Conservation (phyloP, 2,888 invertebrate species). For the Parnassius smintheus region DNA sequence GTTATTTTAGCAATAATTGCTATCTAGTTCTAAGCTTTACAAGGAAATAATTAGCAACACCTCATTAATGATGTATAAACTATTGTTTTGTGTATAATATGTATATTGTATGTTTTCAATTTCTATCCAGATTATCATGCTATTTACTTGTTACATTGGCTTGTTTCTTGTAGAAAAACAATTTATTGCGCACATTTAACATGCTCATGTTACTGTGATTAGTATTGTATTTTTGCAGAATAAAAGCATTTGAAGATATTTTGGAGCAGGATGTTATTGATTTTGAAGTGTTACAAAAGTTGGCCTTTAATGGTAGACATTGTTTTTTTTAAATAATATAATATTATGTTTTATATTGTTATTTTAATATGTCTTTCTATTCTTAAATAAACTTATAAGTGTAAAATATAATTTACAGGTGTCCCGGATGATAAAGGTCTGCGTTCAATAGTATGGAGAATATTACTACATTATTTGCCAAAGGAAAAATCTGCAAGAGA, state of each 20-base stretch:
- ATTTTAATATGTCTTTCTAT: background rate
- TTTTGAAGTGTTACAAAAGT: conserved; percentile 82
- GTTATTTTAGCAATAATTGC: background rate
- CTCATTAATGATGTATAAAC: background rate
- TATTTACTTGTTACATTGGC: conserved; percentile 1
- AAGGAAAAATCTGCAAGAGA: conserved; percentile 85
- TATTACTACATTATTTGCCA: conserved; percentile 92
- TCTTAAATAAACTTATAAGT: background rate
- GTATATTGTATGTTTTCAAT: background rate
- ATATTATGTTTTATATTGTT: no score
- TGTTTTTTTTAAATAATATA: no score
- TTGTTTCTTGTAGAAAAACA: background rate
- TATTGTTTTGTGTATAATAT: conserved; percentile 6
- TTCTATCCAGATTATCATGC: background rate
- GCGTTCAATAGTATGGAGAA: conserved; percentile 93
- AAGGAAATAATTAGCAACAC: background rate
- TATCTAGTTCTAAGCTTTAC: conserved; percentile 7
- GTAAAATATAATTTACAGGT: conserved; percentile 74
- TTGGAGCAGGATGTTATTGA: conserved; percentile 87
- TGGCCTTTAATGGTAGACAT: conserved; percentile 89
- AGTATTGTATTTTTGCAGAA: conserved; percentile 75
- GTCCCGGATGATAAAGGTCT: conserved; percentile 93
- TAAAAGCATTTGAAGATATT: conserved; percentile 89
- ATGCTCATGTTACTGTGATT: conserved; percentile 2
- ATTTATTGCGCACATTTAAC: background rate